Percentiles rank a stretch among this genome's conserved stretches.
Conservation (phyloP, 2,797 vertebrate genomes). For the Xiphophorus birchmanni region DNA sequence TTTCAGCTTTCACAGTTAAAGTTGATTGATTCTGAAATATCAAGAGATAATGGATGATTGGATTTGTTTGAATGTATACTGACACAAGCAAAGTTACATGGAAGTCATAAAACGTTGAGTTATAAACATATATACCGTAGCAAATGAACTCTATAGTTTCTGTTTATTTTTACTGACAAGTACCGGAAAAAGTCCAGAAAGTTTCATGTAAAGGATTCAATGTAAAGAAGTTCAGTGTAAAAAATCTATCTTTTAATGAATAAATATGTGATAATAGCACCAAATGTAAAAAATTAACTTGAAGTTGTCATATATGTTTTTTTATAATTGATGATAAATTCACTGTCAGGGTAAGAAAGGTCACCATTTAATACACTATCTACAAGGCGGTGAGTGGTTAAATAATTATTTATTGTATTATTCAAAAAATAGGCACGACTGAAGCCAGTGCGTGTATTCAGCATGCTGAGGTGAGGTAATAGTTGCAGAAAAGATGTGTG, state of each 20-base stretch:
- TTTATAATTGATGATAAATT: neutral
- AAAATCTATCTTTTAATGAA: neutral
- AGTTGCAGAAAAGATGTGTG: neutral
- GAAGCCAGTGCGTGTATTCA: neutral
- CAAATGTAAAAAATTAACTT: neutral
- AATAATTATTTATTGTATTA: neutral
- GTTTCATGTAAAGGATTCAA: neutral
- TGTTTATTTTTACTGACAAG: neutral
- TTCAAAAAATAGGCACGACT: neutral
- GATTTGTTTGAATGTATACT: slow-evolving; percentile 16
- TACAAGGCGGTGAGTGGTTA: no score
- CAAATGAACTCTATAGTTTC: neutral
- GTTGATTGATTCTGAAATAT: slow-evolving; percentile 22
- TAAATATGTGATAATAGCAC: neutral
- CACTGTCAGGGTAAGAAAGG: neutral
- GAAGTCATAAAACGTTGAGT: neutral
- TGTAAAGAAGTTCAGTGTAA: neutral
- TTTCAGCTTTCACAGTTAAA: slow-evolving; percentile 27
- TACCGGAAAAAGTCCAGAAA: neutral
- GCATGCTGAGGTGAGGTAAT: neutral
- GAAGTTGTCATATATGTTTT: neutral
- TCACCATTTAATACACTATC: neutral
- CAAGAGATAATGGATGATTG: slow-evolving; percentile 9
- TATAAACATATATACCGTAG: neutral
- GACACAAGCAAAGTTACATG: neutral